Conservation (phyloP, 1,140 invertebrate species). For the Lordiphosa clarofinis region DNA sequence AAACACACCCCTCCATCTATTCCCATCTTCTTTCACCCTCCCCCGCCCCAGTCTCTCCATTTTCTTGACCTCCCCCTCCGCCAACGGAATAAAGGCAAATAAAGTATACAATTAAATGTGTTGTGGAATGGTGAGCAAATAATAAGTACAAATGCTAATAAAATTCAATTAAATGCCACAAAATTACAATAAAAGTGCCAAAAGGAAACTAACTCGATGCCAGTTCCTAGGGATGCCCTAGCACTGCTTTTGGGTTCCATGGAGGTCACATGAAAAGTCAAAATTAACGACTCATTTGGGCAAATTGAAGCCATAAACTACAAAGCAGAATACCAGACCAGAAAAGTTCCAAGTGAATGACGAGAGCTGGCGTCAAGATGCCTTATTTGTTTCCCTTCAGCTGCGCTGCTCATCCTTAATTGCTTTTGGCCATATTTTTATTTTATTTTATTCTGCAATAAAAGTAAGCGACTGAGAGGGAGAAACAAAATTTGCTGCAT, state of each 20-base stretch:
- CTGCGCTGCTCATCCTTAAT: conserved; percentile 28
- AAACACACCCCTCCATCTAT: conserved; percentile 15
- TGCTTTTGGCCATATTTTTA: conserved; percentile 50
- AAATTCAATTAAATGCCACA: conserved; percentile 78
- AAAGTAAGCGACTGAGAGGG: conserved; percentile 20
- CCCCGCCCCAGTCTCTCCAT: neutral
- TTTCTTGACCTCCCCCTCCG: neutral
- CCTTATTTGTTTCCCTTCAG: conserved; percentile 17
- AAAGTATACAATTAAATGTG: conserved; percentile 66
- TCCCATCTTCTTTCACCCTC: neutral
- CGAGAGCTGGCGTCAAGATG: conserved; percentile 8
- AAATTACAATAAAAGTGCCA: conserved; percentile 73
- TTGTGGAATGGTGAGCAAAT: conserved; percentile 37
- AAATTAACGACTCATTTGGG: conserved; percentile 78
- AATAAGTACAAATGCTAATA: conserved; percentile 77
- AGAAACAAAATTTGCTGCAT: conserved; percentile 45
- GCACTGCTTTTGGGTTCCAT: neutral
- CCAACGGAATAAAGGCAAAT: conserved; percentile 27
- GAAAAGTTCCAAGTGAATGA: conserved; percentile 45
- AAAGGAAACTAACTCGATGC: conserved; percentile 49
- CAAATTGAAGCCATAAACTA: conserved; percentile 76
- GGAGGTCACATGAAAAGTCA: conserved; percentile 64
- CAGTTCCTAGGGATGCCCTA: neutral
- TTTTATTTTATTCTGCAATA: conserved; percentile 38
- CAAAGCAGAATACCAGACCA: conserved; percentile 31